phyloP scores from a whole-genome alignment of 2,888 invertebrate genomes.

The Amitus sp. region DNA sequence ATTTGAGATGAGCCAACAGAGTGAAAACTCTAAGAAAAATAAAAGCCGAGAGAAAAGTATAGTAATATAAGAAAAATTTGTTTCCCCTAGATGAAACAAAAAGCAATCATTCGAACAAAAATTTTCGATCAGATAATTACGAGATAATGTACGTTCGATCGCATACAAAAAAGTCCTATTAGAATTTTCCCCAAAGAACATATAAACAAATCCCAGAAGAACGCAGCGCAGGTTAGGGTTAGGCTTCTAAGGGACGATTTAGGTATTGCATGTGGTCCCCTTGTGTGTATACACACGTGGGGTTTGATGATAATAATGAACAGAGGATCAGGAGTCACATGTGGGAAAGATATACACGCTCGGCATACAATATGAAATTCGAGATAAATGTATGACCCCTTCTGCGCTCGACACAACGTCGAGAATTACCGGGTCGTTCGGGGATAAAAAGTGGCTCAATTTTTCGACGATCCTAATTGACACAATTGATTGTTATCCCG shows the following conservation, averaged over 20 bases:
- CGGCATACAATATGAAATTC: constrained; percentile 7
- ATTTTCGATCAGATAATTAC: background rate
- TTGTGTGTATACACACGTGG: constrained; percentile 30
- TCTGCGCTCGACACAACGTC: constrained; percentile 2
- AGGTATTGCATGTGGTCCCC: constrained; percentile 34
- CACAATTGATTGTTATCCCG: background rate
- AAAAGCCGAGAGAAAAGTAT: too few species aligned
- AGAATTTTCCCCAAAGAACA: background rate
- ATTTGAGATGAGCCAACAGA: too few species aligned
- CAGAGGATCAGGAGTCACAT: constrained; percentile 39
- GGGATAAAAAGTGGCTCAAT: constrained; percentile 17
- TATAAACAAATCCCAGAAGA: constrained; percentile 7
- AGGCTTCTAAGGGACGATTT: constrained; percentile 11
- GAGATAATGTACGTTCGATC: background rate
- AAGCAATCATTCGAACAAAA: background rate
- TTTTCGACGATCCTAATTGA: constrained; percentile 2
- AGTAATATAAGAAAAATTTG: too few species aligned
- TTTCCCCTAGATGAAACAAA: too few species aligned
- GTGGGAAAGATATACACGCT: constrained; percentile 54
- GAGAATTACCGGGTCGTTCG: background rate
- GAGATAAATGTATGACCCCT: constrained; percentile 8
- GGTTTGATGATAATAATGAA: constrained; percentile 51
- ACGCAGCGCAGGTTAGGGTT: constrained; percentile 11
- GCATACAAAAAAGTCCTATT: background rate
- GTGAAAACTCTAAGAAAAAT: too few species aligned